phyloP scores from a whole-genome alignment of 2,888 invertebrate genomes.

The Electrophaes corylata region DNA sequence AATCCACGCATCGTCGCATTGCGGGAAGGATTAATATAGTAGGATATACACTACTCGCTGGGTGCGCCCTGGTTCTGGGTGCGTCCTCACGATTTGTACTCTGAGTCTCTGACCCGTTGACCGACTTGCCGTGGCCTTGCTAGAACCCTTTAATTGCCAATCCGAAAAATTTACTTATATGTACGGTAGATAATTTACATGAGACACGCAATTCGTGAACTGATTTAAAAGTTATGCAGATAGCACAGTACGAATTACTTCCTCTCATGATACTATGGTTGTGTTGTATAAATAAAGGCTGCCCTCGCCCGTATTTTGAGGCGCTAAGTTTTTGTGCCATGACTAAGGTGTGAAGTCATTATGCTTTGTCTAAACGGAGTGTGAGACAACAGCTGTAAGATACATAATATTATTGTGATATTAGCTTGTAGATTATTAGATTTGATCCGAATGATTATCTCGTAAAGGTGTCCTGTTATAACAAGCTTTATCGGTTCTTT shows the following conservation, averaged over 20 bases:
- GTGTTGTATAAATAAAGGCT: no score
- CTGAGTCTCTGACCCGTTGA: slow-evolving; percentile 75
- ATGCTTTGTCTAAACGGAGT: slow-evolving; percentile 13
- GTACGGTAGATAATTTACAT: slow-evolving; percentile 38
- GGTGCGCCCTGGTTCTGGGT: slow-evolving; percentile 73
- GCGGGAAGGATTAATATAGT: slow-evolving; percentile 75
- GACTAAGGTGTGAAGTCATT: slow-evolving; percentile 27
- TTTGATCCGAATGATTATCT: not conserved
- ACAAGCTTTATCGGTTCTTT: slow-evolving; percentile 1
- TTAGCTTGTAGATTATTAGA: no score
- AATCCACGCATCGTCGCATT: slow-evolving; percentile 70
- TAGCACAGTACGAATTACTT: slow-evolving; percentile 17
- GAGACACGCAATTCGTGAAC: slow-evolving; percentile 50
- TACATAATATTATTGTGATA: no score
- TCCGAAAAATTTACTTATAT: slow-evolving; percentile 61
- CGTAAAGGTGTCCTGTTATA: slow-evolving; percentile 2
- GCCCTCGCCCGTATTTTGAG: slow-evolving; percentile 31
- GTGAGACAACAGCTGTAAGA: not conserved
- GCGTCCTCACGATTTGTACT: slow-evolving; percentile 73
- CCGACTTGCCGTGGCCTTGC: slow-evolving; percentile 73
- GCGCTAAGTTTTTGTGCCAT: slow-evolving; percentile 26
- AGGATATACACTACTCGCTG: slow-evolving; percentile 58
- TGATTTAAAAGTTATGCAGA: slow-evolving; percentile 26
- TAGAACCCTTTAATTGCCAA: slow-evolving; percentile 60
- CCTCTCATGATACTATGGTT: slow-evolving; percentile 16